These are phyloP conservation scores for Motacilla alba DNA, from an alignment of 2,113 vertebrate species.

Conservation along the genomic window DNA sequence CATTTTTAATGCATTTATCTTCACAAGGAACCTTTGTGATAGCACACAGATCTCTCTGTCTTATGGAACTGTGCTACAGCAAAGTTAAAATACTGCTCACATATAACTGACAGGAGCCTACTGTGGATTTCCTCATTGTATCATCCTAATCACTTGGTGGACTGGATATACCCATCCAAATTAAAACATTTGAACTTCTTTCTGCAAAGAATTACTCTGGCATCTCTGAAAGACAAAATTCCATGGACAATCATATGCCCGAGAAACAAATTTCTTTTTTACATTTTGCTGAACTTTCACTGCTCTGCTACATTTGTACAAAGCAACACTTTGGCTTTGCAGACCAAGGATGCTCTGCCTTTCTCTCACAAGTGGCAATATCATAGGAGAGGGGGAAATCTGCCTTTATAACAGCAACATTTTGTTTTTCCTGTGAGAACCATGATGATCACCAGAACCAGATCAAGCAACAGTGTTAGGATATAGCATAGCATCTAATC, in stretches of 20 bases:
- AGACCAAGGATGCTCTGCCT: neutral
- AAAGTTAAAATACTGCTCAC: neutral
- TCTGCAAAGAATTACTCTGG: neutral
- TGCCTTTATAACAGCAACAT: neutral
- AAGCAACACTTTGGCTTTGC: neutral
- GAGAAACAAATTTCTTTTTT: neutral
- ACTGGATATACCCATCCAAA: neutral
- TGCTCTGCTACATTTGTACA: accelerated
- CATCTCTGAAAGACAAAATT: neutral
- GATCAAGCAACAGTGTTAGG: neutral
- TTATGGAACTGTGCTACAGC: neutral
- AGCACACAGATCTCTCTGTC: neutral
- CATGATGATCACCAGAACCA: accelerated
- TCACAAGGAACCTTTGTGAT: neutral
- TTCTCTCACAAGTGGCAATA: neutral
- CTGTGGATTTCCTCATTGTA: neutral
- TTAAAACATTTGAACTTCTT: neutral
- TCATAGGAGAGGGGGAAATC: neutral
- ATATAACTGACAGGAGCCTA: neutral
- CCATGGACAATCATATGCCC: neutral
- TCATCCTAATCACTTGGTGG: neutral
- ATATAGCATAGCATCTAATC: neutral
- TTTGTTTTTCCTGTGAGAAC: neutral
- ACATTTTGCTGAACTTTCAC: neutral
- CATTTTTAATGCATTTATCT: neutral